phyloP scores from a whole-genome alignment of 2,888 invertebrate species.

The Chesias legatella region DNA sequence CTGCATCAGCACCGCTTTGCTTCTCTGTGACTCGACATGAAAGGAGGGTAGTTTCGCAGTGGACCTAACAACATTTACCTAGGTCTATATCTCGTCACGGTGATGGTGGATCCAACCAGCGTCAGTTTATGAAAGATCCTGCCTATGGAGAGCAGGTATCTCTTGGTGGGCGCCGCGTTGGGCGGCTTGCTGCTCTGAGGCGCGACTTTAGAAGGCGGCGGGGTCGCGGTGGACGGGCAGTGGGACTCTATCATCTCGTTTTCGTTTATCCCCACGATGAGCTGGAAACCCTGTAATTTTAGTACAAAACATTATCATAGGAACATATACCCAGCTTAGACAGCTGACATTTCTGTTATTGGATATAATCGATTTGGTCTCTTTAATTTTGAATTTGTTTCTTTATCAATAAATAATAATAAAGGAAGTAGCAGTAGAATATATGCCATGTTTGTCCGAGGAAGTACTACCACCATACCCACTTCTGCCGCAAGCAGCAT shows the following conservation, averaged over 20 bases:
- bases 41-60: no score
- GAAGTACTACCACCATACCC: no score
- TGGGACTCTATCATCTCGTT: slow-evolving; percentile 64
- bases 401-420: no score
- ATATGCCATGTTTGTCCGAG: no score
- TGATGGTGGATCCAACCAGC: slow-evolving; percentile 92
- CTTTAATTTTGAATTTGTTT: no score
- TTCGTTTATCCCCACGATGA: slow-evolving; percentile 83
- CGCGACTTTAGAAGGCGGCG: slow-evolving; percentile 70
- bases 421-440: no score
- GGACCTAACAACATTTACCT: slow-evolving; percentile 85
- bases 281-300: slow-evolving; percentile 86
- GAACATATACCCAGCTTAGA: no score
- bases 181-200: slow-evolving; percentile 63
- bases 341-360: no score
- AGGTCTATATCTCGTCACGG: slow-evolving; percentile 96
- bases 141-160: slow-evolving; percentile 94
- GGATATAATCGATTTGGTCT: no score
- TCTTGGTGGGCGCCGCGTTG: slow-evolving; percentile 78
- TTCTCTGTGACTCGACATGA: no score
- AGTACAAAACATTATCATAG: neutral
- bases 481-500: no score
- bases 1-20: no score
- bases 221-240: slow-evolving; percentile 60
- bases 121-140: slow-evolving; percentile 96